Conservation (phyloP, 2,888 invertebrate genomes). For the Nomada hirtipes region DNA sequence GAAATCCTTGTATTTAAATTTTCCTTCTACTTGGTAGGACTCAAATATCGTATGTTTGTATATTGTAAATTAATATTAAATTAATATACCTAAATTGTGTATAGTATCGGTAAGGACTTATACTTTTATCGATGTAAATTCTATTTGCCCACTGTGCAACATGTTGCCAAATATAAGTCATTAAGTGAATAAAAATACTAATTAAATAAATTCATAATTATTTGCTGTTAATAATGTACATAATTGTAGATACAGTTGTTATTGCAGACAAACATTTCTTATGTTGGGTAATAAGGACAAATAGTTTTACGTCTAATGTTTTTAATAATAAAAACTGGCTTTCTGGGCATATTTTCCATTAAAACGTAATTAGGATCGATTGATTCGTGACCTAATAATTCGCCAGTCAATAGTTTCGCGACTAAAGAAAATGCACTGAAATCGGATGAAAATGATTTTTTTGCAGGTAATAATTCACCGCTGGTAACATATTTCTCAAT, state of each 20-base stretch:
- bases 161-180: constrained; percentile 68
- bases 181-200: constrained; percentile 58
- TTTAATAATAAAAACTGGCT: constrained; percentile 77
- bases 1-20: constrained; percentile 20
- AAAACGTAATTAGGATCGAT: constrained; percentile 69
- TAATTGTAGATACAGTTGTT: constrained; percentile 8
- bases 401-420: constrained; percentile 75
- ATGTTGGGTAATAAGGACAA: constrained; percentile 26
- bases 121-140: constrained; percentile 62
- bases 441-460: constrained; percentile 45
- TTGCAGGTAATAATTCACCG: constrained; percentile 64
- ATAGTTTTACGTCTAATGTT: constrained; percentile 69
- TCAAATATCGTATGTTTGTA: constrained; percentile 60
- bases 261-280: not conserved
- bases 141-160: constrained; percentile 52
- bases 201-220: constrained; percentile 47
- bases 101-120: constrained; percentile 60
- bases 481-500: constrained; percentile 70
- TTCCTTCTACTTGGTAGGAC: constrained; percentile 15
- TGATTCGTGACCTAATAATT: constrained; percentile 71
- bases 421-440: constrained; percentile 68
- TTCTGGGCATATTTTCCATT: constrained; percentile 70
- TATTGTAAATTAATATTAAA: constrained; percentile 71
- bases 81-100: constrained; percentile 63
- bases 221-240: constrained; percentile 55